A percentile compares a stretch with the other conserved stretches of the same genome.
Evolutionary conservation across 1,140 invertebrate species (phyloP).

Genomic region (Polypedilum pembai): DNA sequence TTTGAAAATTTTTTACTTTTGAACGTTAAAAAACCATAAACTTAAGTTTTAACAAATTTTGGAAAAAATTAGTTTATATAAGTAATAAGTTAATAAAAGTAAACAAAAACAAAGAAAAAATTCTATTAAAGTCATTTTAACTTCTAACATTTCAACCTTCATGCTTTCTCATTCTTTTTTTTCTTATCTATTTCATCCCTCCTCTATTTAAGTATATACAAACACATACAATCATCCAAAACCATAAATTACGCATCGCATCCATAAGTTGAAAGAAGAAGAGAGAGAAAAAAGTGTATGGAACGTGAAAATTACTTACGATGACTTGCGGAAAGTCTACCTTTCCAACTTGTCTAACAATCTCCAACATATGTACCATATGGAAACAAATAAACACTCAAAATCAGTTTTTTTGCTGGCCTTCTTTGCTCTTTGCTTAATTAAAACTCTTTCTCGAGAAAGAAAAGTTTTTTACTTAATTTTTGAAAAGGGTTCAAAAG

Average conservation of each 20-base stretch:
- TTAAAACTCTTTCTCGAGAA: not conserved
- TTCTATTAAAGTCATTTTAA: too few relatives aligned
- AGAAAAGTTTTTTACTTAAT: not conserved
- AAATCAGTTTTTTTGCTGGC: conserved; percentile 1
- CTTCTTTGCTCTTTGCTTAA: not conserved
- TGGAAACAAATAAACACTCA: conserved; percentile 9
- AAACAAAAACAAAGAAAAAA: too few relatives aligned
- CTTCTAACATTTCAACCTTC: not conserved
- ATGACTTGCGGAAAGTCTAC: conserved; percentile 26
- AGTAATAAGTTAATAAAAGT: too few relatives aligned
- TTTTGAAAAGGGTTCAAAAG: not conserved
- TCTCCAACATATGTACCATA: conserved; percentile 25
- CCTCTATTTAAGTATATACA: not conserved
- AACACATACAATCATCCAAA: not conserved
- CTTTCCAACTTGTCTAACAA: conserved; percentile 26
- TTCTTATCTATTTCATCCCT: not conserved
- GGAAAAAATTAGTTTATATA: too few relatives aligned
- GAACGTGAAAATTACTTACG: conserved; percentile 27
- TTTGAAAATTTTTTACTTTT: too few relatives aligned
- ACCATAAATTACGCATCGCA: too few relatives aligned
- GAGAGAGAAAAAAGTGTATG: not conserved
- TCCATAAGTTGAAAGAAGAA: not conserved
- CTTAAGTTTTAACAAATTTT: too few relatives aligned
- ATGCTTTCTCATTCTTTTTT: not conserved
- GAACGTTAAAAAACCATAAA: too few relatives aligned